phyloP scores from a whole-genome alignment of 2,797 vertebrate genomes.

The Steatocranus sp. region DNA sequence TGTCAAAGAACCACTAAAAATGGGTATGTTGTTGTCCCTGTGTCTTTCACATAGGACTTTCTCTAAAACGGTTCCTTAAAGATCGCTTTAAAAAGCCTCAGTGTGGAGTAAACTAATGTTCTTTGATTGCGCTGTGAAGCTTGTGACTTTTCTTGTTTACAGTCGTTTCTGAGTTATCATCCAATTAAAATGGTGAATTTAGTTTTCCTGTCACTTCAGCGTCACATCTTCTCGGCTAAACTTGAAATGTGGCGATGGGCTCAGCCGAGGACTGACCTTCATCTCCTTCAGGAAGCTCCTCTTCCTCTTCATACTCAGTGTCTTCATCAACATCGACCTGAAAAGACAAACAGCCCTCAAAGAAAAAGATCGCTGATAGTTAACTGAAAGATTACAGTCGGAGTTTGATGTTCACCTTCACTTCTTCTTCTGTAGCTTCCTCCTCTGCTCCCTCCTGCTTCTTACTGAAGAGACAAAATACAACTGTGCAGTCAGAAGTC shows the following conservation, averaged over 20 bases:
- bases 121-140: background rate
- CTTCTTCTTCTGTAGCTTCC: conserved; percentile 62
- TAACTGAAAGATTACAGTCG: rapidly evolving
- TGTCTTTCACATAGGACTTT: background rate
- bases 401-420: conserved; percentile 39
- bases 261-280: conserved; percentile 69
- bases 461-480: conserved; percentile 38
- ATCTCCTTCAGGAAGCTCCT: conserved; percentile 81
- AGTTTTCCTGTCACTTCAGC: background rate
- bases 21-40: rapidly evolving
- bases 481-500: background rate
- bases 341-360: background rate
- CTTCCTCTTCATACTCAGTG: conserved; percentile 82
- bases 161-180: background rate
- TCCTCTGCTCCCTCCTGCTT: conserved; percentile 75
- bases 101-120: background rate
- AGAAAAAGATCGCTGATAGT: background rate
- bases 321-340: conserved; percentile 69
- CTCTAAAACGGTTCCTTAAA: background rate
- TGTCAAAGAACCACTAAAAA: background rate
- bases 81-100: background rate
- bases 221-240: background rate
- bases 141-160: background rate
- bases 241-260: background rate
- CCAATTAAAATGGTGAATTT: background rate